Conservation (phyloP, 2,797 vertebrate species). For the Sebastes nivosus region DNA sequence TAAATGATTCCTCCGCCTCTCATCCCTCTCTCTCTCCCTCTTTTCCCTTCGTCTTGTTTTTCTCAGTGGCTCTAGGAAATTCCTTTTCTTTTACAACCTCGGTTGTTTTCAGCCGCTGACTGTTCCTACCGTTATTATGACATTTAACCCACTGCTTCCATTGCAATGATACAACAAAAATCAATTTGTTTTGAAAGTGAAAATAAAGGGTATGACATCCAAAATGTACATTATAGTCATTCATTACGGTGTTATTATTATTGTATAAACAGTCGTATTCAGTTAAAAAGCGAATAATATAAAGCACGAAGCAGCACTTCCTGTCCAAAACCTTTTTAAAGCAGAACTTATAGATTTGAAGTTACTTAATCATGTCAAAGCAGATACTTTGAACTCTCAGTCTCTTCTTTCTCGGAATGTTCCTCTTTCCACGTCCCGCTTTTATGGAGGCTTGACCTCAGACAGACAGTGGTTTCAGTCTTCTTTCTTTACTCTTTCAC, state of each 20-base stretch:
- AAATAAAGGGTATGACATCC: neutral
- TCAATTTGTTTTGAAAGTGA: neutral
- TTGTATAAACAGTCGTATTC: neutral
- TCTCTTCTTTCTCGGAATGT: neutral
- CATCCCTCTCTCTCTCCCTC: neutral
- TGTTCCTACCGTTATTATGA: neutral
- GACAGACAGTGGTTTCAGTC: neutral
- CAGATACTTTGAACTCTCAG: neutral
- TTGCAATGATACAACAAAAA: neutral
- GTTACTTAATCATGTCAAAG: neutral
- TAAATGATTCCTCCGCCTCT: constrained; percentile 19
- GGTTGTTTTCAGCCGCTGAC: neutral
- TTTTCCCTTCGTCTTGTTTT: constrained; percentile 6
- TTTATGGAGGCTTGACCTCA: neutral
- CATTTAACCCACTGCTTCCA: neutral
- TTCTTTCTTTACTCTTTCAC: neutral
- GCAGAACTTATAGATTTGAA: neutral
- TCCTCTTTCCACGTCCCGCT: neutral
- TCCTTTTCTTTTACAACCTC: neutral
- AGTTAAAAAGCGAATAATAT: neutral
- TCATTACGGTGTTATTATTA: neutral
- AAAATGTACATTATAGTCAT: neutral
- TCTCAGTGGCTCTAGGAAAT: neutral
- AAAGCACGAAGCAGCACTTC: neutral
- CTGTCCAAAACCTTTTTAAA: neutral